Base-by-base conservation (phyloP, 1,140 invertebrate genomes). In the Musca domestica region DNA sequence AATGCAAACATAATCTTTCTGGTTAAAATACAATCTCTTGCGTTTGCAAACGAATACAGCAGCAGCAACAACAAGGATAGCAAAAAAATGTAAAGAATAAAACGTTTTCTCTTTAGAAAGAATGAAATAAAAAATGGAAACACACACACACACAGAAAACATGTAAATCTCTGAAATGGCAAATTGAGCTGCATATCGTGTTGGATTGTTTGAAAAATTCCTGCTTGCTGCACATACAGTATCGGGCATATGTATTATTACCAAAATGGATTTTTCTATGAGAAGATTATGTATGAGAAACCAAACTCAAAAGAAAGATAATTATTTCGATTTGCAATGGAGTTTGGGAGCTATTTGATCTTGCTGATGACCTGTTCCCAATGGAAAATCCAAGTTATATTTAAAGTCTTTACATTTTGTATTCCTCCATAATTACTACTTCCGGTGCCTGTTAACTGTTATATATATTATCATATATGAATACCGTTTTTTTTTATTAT, bases 401-500 rank as follows among this genome's bases (percentile, higher is more conserved):
- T n/a, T n/a, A n/a, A n/a, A n/a, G n/a, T n/a, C n/a, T n/a, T n/a
- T n/a, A n/a, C n/a, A n/a, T n/a, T n/a, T n/a, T n/a, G n/a, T n/a
- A n/a, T n/a, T n/a, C n/a, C n/a, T n/a, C n/a, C n/a, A n/a, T n/a
- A n/a, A n/a, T n/a, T n/a, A n/a, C n/a, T n/a, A n/a, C n/a, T n/a
- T n/a, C n/a, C n/a, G n/a, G n/a, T n/a, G n/a, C n/a, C n/a, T n/a
- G n/a, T n/a, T n/a, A n/a, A n/a, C n/a, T n/a, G n/a, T n/a, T 41
- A 12, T 9, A 41, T 41, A 41, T 41, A 30, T 41, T 41, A 9
- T 41, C n/a, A 41, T 41, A 41, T 41, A 41, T 10, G 9, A 30
- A 30, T 30, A 30, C 9, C 34, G 12, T 41, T 10, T 71, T 69
- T 73, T 70, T 75, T 73, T 77, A 67, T 73, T 71, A 9, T 41